Conservation (phyloP, 2,888 invertebrate species). For the Raillietiella orientalis region DNA sequence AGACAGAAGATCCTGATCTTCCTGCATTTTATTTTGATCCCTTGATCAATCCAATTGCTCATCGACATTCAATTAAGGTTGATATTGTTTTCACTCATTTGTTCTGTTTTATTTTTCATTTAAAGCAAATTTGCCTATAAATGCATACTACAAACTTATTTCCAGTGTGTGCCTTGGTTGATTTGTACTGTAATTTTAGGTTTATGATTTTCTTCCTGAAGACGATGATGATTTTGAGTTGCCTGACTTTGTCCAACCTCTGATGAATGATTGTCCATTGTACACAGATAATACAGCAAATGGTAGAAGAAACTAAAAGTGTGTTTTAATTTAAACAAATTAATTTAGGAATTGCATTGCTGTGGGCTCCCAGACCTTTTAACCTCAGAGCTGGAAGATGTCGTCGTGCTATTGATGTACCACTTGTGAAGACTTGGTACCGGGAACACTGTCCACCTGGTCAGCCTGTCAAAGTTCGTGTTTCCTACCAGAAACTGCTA, state of each 20-base stretch:
- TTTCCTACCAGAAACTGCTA: slow-evolving; percentile 91
- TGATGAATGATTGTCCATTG: slow-evolving; percentile 71
- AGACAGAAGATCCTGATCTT: slow-evolving; percentile 97
- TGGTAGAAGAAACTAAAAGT: slow-evolving; percentile 24
- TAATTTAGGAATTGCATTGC: slow-evolving; percentile 46
- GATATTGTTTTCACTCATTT: slow-evolving; percentile 3
- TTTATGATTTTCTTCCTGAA: slow-evolving; percentile 53
- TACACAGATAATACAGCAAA: slow-evolving; percentile 98
- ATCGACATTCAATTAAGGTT: slow-evolving; percentile 31
- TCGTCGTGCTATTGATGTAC: slow-evolving; percentile 81
- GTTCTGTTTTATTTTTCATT: no score
- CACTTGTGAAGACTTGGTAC: slow-evolving; percentile 90
- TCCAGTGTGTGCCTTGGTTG: no score
- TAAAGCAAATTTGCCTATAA: no score
- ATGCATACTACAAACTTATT: no score
- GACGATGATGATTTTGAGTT: slow-evolving; percentile 81
- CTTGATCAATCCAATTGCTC: slow-evolving; percentile 92
- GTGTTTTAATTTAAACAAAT: not conserved
- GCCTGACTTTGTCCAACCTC: slow-evolving; percentile 62
- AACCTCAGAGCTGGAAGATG: slow-evolving; percentile 80
- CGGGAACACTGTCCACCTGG: slow-evolving; percentile 77
- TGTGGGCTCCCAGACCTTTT: slow-evolving; percentile 95
- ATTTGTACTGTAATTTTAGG: no score
- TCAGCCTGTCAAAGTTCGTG: slow-evolving; percentile 93
- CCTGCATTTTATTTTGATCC: slow-evolving; percentile 99